Percentiles rank a stretch among this genome's conserved stretches.
Conservation (phyloP, 1,140 invertebrate genomes). For the Drosophila eugracilis region DNA sequence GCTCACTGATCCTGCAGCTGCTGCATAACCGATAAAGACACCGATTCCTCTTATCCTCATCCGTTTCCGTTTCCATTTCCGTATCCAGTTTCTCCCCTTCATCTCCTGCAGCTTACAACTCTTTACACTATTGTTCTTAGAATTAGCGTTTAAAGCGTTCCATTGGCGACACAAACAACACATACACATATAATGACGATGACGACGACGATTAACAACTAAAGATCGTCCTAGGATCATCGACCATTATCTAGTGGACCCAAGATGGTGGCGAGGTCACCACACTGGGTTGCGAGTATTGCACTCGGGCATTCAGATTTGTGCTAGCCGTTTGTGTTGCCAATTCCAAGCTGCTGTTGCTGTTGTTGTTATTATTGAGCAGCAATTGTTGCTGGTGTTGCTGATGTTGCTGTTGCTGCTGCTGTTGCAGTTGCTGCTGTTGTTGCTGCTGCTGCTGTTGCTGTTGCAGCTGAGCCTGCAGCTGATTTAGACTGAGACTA, state of each 20-base stretch:
- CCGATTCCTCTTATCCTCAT: not conserved
- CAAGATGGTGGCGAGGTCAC: conserved; percentile 87
- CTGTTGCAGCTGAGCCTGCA: conserved; percentile 67
- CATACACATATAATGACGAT: conserved; percentile 12
- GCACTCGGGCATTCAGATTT: conserved; percentile 78
- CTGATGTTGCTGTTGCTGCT: conserved; percentile 61
- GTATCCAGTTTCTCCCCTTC: conserved; percentile 18
- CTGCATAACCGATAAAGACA: conserved; percentile 11
- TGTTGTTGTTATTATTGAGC: conserved; percentile 61
- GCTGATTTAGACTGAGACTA: conserved; percentile 41
- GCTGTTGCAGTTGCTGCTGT: conserved; percentile 53
- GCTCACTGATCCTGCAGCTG: conserved; percentile 30
- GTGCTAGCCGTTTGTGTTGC: conserved; percentile 63
- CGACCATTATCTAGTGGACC: conserved; percentile 86
- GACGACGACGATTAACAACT: conserved; percentile 26
- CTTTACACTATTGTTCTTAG: conserved; percentile 77
- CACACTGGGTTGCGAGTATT: conserved; percentile 85
- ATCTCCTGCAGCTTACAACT: conserved; percentile 32
- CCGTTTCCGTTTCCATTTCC: conserved; percentile 2
- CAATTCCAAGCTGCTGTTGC: conserved; percentile 74
- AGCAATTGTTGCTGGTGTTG: conserved; percentile 69
- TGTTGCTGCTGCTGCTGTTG: conserved; percentile 72
- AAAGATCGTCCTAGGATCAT: conserved; percentile 4
- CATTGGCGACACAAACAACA: conserved; percentile 54
- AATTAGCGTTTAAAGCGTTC: conserved; percentile 66